Percentiles rank a stretch among this genome's conserved stretches.
Evolutionary conservation across 2,888 invertebrate species (phyloP).

Genomic region (Ormyrus labotus): DNA sequence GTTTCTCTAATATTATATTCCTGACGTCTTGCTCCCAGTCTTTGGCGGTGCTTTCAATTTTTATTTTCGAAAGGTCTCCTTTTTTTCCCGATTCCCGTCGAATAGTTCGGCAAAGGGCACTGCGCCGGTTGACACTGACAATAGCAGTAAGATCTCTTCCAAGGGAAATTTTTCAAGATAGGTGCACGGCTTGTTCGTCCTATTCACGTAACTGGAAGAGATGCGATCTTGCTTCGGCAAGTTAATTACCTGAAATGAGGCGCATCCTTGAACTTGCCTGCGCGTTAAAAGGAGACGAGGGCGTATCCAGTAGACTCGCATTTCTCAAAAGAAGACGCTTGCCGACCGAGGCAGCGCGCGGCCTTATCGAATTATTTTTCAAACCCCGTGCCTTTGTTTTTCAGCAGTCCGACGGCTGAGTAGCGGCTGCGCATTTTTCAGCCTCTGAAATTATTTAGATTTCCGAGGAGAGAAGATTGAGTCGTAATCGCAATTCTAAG

Average conservation of each 20-base stretch:
- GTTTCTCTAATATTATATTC: too few species aligned
- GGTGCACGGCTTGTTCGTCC: not conserved
- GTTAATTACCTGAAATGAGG: conserved; percentile 45
- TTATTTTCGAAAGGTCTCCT: too few species aligned
- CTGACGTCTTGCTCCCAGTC: too few species aligned
- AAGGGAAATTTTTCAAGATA: not conserved
- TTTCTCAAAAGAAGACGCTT: conserved; percentile 22
- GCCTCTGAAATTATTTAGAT: too few species aligned
- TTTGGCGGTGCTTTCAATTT: too few species aligned
- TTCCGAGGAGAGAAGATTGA: not conserved
- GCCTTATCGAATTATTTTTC: conserved; percentile 17
- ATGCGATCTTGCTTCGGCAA: conserved; percentile 34
- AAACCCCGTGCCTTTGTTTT: conserved; percentile 2
- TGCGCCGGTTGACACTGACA: too few species aligned
- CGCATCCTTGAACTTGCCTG: conserved; percentile 28
- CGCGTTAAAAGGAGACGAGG: conserved; percentile 24
- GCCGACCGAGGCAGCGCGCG: not conserved
- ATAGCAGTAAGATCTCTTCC: not conserved
- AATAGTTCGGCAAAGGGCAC: too few species aligned
- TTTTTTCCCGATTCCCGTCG: too few species aligned
- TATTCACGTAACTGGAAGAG: not conserved
- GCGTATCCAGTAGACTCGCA: conserved; percentile 28
- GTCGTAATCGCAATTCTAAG: conserved; percentile 10
- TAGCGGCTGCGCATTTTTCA: too few species aligned
- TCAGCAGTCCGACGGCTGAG: too few species aligned